phyloP scores from a whole-genome alignment of 1,140 invertebrate species.

The Kradibia gibbosae region DNA sequence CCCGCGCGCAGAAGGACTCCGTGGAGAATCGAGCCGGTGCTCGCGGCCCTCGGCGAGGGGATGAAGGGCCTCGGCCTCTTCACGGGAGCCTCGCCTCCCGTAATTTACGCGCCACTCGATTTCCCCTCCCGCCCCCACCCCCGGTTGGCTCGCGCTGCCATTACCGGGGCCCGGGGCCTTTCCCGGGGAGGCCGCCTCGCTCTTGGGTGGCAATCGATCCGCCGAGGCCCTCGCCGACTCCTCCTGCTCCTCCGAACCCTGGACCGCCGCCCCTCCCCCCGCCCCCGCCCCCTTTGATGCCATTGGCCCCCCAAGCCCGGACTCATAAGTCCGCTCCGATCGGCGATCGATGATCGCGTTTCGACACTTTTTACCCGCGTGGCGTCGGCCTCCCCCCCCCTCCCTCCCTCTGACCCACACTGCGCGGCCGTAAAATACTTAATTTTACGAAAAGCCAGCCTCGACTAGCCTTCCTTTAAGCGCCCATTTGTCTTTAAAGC shows the following conservation, averaged over 20 bases:
- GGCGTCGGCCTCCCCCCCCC: too few relatives aligned
- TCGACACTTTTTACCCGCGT: neutral
- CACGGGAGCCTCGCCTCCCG: neutral
- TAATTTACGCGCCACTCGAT: conserved; percentile 41
- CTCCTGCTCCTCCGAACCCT: neutral
- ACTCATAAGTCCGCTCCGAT: neutral
- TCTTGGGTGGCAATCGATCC: neutral
- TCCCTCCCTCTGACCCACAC: too few relatives aligned
- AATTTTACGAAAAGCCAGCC: too few relatives aligned
- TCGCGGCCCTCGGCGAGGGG: neutral
- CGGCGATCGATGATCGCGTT: neutral
- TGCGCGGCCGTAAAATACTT: too few relatives aligned
- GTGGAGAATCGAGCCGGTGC: conserved; percentile 66
- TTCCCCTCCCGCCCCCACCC: neutral
- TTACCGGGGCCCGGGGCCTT: neutral
- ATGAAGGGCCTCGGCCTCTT: too few relatives aligned
- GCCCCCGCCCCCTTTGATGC: neutral
- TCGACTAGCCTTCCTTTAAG: too few relatives aligned
- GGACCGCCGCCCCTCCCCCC: neutral
- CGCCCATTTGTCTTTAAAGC: too few relatives aligned
- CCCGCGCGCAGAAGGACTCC: conserved; percentile 52
- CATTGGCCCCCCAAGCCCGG: neutral
- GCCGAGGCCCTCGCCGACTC: neutral
- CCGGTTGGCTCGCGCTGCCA: neutral
- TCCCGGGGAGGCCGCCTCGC: neutral